Percentiles rank a stretch among this genome's conserved stretches.
These are phyloP conservation scores for Willowsia nigromaculata DNA, from an alignment of 2,888 invertebrate genomes.

Conservation along the genomic window DNA sequence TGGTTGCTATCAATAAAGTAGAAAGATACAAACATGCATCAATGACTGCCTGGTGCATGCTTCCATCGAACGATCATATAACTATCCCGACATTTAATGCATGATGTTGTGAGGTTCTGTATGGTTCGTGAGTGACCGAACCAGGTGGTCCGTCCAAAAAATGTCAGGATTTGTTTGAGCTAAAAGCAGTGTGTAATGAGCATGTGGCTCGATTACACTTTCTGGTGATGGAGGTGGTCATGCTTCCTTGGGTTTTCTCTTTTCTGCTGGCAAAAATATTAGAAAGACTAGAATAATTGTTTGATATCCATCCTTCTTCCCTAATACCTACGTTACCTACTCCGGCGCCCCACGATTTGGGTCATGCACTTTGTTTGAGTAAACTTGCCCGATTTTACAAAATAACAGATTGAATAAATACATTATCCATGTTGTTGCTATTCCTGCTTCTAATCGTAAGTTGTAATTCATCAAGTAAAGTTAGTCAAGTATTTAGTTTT, in stretches of 20 bases:
- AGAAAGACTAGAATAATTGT: slow-evolving; percentile 24
- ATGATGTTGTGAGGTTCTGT: neutral
- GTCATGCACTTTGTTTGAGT: slow-evolving; percentile 25
- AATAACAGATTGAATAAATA: slow-evolving; percentile 3
- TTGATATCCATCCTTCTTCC: neutral
- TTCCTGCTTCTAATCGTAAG: no score
- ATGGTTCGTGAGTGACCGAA: slow-evolving; percentile 66
- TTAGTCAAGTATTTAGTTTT: neutral
- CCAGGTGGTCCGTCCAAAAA: slow-evolving; percentile 70
- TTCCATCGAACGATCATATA: neutral
- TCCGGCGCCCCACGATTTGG: slow-evolving; percentile 48
- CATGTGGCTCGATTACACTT: slow-evolving; percentile 69
- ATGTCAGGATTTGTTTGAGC: slow-evolving; percentile 68
- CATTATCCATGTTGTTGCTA: neutral
- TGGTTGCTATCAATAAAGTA: neutral
- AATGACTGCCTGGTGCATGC: neutral
- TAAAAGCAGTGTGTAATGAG: slow-evolving; percentile 61
- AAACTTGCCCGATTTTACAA: neutral
- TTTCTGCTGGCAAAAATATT: slow-evolving; percentile 63
- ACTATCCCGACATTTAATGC: neutral
- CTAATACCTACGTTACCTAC: neutral
- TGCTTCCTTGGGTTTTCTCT: slow-evolving; percentile 58
- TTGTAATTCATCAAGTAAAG: neutral
- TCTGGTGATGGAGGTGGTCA: slow-evolving; percentile 67
- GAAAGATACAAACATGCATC: neutral